Evolutionary conservation across 2,113 vertebrate genomes (phyloP), one percentile per base, ranked within the genome.

Genomic region (Pedetes capensis): DNA sequence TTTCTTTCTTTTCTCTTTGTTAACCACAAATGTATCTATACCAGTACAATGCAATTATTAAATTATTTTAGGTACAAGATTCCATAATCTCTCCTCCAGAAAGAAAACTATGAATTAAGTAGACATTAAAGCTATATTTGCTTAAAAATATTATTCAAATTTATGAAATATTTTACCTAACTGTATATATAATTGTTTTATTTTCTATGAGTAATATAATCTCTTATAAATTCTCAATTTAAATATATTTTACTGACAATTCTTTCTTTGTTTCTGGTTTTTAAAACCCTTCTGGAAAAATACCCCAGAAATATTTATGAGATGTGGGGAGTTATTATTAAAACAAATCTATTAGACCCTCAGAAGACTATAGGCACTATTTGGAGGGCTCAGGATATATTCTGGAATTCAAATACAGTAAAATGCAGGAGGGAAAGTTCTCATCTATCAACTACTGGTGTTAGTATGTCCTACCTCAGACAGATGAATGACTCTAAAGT

Each of bases 401-500:
- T 95, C 84, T 64, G 66, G n/a, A 96, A 72, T 75, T 93, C 68
- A 94, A 90, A 87, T 79, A 78, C 76, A 84, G 81, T 90, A 78
- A 95, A 90, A 85, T 42, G 71, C 7, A 3, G 51, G 49, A 49
- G 63, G 69, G 25, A 57, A 63, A 78, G 59, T 80, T 92, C 78
- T 89, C 92, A 97, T 97, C 94, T 96, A 85, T 97, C 95, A 97
- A 83, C 78, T 51, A 93, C 27, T n/a, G 68, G 59, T 83, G 74
- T 57, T 86, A 83, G 83, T 69, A 68, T 55, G 47, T 94, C 93
- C 64, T 96, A 78, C 51, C 79, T 88, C 66, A 88, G 89, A 92
- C 90, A 97, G 96, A 97, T 37, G 74, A 94, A 97, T 95, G 95
- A 93, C 90, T 97, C 81, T 64, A 92, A 96, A 97, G 95, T 97